Conservation (phyloP, 1,140 invertebrate species). For the Zaprionus lachaisei region DNA sequence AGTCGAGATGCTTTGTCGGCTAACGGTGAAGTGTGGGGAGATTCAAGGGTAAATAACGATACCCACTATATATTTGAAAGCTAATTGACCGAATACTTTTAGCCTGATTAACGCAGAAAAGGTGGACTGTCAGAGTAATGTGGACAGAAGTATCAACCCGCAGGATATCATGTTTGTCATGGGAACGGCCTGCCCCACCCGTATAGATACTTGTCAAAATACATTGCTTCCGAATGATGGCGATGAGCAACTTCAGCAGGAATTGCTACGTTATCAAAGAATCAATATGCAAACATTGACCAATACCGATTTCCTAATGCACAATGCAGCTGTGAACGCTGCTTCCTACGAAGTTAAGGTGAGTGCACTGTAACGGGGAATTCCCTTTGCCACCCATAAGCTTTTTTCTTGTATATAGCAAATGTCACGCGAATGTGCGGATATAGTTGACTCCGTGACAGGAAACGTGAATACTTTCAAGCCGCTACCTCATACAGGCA, state of each 20-base stretch:
- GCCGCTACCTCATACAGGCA: not conserved
- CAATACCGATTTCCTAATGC: conserved; percentile 2
- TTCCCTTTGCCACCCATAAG: not conserved
- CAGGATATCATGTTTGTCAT: conserved; percentile 44
- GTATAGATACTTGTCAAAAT: conserved; percentile 1
- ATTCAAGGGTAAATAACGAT: conserved; percentile 21
- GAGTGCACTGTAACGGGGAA: not conserved
- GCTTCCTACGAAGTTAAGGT: conserved; percentile 61
- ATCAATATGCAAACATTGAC: not conserved
- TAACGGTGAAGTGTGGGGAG: conserved; percentile 42
- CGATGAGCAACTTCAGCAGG: conserved; percentile 6
- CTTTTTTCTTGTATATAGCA: conserved; percentile 21
- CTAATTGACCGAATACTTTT: not conserved
- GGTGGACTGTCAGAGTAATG: not conserved
- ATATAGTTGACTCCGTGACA: conserved; percentile 50
- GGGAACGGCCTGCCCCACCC: not conserved
- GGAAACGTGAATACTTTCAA: not conserved
- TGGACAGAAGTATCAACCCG: conserved; percentile 19
- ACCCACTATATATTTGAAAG: not conserved
- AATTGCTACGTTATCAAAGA: conserved; percentile 18
- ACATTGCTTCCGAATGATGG: not conserved
- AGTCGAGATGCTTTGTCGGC: conserved; percentile 45
- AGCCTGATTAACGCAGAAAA: not conserved
- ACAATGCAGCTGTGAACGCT: conserved; percentile 20
- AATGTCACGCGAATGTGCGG: conserved; percentile 60